phyloP scores from a whole-genome alignment of 53 echinoderm and acorn worm genomes.

The Paelopatides confundens region DNA sequence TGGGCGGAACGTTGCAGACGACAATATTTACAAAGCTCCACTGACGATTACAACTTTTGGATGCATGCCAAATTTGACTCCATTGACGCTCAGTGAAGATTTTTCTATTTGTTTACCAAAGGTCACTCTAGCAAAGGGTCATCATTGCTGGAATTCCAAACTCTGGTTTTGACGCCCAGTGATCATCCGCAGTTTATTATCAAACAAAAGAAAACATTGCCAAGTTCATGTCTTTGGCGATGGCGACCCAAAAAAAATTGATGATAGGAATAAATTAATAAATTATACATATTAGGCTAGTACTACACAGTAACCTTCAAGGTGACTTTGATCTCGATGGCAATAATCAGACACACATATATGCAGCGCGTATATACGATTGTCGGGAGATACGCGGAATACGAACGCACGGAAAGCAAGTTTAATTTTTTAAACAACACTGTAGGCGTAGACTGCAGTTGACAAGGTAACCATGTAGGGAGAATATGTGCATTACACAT shows the following conservation, averaged over 20 bases:
- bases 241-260: not conserved
- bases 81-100: not conserved
- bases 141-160: slow-evolving; percentile 16
- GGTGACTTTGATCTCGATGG: not conserved
- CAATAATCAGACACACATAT: not conserved
- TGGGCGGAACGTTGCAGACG: not conserved
- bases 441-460: no score
- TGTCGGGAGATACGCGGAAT: no score
- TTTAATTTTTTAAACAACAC: no score
- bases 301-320: not conserved
- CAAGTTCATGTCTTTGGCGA: not conserved
- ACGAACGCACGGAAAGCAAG: no score
- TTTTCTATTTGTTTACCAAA: not conserved
- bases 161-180: not conserved
- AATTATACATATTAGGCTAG: not conserved
- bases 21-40: not conserved
- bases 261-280: not conserved
- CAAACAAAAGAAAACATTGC: not conserved
- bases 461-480: no score
- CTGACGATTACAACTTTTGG: not conserved
- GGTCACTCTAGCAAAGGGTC: slow-evolving; percentile 40
- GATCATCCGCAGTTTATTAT: not conserved
- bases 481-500: no score
- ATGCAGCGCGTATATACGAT: no score
- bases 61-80: not conserved